phyloP scores from a whole-genome alignment of 2,888 invertebrate genomes.

The Leucophenga montana region DNA sequence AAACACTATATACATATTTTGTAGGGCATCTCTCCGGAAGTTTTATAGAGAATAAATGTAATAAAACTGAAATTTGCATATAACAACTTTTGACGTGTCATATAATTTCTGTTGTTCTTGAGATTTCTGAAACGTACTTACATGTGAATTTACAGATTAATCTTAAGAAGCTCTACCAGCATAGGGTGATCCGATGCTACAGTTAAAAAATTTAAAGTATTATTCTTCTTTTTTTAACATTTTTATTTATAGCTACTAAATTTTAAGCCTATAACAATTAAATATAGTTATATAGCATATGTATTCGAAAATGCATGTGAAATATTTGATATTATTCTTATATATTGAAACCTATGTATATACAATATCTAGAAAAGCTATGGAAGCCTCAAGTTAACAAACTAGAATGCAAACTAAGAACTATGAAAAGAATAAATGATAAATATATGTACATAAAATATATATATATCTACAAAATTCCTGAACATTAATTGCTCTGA shows the following conservation, averaged over 20 bases:
- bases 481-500: slow-evolving; percentile 10
- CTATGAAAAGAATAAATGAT: neutral
- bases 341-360: neutral
- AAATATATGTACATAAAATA: neutral
- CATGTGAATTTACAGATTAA: no score
- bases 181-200: no score
- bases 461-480: neutral
- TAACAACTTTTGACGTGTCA: no score
- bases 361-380: neutral
- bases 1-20: no score
- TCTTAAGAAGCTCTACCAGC: no score
- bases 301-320: neutral
- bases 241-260: neutral
- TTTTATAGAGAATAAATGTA: no score
- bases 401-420: no score
- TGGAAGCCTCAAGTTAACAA: slow-evolving; percentile 13
- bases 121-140: no score
- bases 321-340: neutral
- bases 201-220: no score
- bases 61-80: no score
- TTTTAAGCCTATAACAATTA: slow-evolving; percentile 1
- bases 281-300: neutral
- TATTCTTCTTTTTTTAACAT: neutral
- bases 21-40: no score
- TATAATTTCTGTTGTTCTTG: no score